Conservation (phyloP, 2,113 vertebrate species). For the Emydocephalus ijimae region DNA sequence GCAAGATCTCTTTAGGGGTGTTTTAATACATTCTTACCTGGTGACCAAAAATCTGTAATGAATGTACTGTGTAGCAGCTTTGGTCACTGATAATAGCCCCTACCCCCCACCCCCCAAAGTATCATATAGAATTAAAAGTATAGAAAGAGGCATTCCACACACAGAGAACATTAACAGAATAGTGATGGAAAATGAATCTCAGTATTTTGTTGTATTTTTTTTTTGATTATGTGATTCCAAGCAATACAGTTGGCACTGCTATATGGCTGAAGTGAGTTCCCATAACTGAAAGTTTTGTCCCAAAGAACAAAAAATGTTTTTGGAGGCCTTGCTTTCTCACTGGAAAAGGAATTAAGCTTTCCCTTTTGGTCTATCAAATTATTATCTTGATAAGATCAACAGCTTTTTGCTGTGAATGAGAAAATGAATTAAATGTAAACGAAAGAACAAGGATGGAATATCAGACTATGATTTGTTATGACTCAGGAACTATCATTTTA, state of each 20-base stretch:
- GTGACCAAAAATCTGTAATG: neutral
- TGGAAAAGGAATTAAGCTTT: neutral
- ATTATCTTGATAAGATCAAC: neutral
- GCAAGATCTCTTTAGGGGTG: neutral
- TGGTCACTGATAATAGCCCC: neutral
- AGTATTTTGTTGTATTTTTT: neutral
- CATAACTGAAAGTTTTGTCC: neutral
- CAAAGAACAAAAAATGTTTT: neutral
- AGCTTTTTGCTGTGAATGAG: neutral
- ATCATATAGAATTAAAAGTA: neutral
- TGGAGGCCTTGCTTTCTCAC: neutral
- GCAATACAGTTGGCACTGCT: neutral
- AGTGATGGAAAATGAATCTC: neutral
- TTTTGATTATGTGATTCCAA: neutral
- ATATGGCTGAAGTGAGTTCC: neutral
- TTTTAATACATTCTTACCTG: neutral
- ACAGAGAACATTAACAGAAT: neutral
- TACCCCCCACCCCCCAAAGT: neutral
- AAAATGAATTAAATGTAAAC: neutral
- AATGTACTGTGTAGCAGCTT: neutral
- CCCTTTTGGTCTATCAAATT: neutral
- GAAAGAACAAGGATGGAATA: neutral
- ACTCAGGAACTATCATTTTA: neutral
- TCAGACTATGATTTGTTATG: neutral
- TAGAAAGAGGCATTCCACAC: neutral